These are phyloP conservation scores for Monopis laevigella DNA, from an alignment of 2,888 invertebrate genomes.

Conservation along the genomic window DNA sequence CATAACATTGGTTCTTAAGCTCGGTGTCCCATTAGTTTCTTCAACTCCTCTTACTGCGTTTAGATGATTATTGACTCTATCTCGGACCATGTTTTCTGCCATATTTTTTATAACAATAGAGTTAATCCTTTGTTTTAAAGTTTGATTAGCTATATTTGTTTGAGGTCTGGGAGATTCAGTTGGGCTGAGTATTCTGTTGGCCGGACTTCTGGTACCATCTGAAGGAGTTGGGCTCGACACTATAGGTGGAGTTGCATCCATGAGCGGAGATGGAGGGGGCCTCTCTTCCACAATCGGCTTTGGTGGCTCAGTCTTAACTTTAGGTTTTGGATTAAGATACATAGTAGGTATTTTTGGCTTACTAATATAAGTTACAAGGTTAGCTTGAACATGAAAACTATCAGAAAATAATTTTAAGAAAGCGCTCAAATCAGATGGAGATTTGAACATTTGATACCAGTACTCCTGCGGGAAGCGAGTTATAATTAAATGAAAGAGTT, in stretches of 20 bases:
- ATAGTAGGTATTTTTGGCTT: constrained; percentile 75
- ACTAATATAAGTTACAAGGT: constrained; percentile 85
- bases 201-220: constrained; percentile 51
- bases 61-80: constrained; percentile 56
- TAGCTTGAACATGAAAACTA: constrained; percentile 92
- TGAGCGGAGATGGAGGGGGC: constrained; percentile 37
- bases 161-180: constrained; percentile 56
- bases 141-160: constrained; percentile 73
- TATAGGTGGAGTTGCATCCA: constrained; percentile 37
- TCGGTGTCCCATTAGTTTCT: constrained; percentile 50
- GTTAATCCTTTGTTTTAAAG: constrained; percentile 88
- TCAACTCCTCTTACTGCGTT: constrained; percentile 45
- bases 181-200: constrained; percentile 61
- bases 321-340: constrained; percentile 61
- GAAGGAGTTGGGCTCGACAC: constrained; percentile 55
- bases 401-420: constrained; percentile 95
- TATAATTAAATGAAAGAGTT: constrained; percentile 83
- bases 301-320: constrained; percentile 60
- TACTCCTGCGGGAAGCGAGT: constrained; percentile 79
- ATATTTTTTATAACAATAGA: constrained; percentile 88
- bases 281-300: constrained; percentile 53
- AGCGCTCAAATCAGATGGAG: constrained; percentile 87
- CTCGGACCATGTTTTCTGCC: constrained; percentile 81
- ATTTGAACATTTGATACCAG: constrained; percentile 90
- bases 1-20: constrained; percentile 51